Evolutionary conservation across 1,140 invertebrate species (phyloP), one percentile per base, ranked within the genome.

Genomic region (Aphaenogaster floridana): DNA sequence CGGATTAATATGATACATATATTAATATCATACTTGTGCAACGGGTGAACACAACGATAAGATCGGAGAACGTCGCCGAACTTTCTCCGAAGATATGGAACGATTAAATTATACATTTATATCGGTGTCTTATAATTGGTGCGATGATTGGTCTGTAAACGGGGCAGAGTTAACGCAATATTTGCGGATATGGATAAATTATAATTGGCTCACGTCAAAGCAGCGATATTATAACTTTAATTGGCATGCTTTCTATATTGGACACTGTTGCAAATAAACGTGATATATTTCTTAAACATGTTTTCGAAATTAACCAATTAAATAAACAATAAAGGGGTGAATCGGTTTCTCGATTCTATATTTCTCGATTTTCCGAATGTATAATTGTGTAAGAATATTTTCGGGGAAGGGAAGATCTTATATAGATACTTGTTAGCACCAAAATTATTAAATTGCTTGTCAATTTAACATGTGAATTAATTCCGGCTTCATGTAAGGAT

Each of bases 51-150:
- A 45, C 36, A 13, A 79, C 17, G 52, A 71, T 45, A 59, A 57
- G 11, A 74, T 61, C 50, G 9, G 13, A 28, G 54, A 71, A 80
- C 28, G 42, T 68, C 34, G n/a, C 28, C 2, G n/a, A 28, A 45
- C 48, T 71, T 54, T 71, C 36, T 71, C 17, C 48, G 9, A 54
- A 54, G 61, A 80, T 52, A 50, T 50, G 1, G 15, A 48, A 66
- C 34, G 34, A 21, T 0, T 21, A 52, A 69, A 80, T 69, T 72
- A 72, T 83, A 59, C 17, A 69, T 72, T 83, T 59, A 54, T n/a
- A 59, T 72, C 28, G 17, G 6, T 15, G 21, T 28, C 28, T 72
- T 39, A 57, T 68, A 80, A 80, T 80, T 69, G 28, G 13, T 15
- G 17, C 13, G n/a, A 80, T 17, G 34, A 80, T 69, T 54, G 15